Evolutionary conservation across 2,888 invertebrate species (phyloP).

Genomic region (Megalurothrips usitatus): DNA sequence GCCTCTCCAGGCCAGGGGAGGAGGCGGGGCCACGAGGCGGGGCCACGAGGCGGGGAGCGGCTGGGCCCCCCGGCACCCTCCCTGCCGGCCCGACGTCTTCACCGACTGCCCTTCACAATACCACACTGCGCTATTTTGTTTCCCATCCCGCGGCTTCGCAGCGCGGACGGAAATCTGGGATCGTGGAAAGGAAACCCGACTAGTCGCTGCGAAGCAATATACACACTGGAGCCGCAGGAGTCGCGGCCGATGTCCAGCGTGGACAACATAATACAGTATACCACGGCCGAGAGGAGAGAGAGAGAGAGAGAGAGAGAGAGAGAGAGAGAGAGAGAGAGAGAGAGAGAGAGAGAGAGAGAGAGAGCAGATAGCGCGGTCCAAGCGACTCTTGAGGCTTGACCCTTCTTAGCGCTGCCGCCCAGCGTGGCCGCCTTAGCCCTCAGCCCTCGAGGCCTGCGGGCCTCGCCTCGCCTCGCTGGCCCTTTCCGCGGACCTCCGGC

Average conservation of each 20-base stretch:
- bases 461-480: neutral
- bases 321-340: too few relatives aligned
- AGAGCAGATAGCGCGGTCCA: neutral
- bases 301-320: too few relatives aligned
- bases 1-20: neutral
- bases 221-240: too few relatives aligned
- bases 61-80: neutral
- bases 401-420: neutral
- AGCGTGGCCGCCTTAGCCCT: too few relatives aligned
- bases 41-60: neutral
- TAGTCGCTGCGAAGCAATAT: neutral
- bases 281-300: neutral
- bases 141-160: too few relatives aligned
- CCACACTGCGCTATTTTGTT: too few relatives aligned
- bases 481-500: too few relatives aligned
- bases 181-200: too few relatives aligned
- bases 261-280: neutral
- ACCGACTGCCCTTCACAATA: too few relatives aligned
- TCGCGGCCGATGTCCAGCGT: too few relatives aligned
- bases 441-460: neutral
- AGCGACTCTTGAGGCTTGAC: conserved; percentile 16
- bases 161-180: neutral
- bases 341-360: too few relatives aligned
- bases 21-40: neutral
- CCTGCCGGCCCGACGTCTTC: neutral